These are phyloP conservation scores for Petrosia ficiformis DNA, from an alignment of 37 sponge, comb jelly and placozoan species.

Conservation along the genomic window DNA sequence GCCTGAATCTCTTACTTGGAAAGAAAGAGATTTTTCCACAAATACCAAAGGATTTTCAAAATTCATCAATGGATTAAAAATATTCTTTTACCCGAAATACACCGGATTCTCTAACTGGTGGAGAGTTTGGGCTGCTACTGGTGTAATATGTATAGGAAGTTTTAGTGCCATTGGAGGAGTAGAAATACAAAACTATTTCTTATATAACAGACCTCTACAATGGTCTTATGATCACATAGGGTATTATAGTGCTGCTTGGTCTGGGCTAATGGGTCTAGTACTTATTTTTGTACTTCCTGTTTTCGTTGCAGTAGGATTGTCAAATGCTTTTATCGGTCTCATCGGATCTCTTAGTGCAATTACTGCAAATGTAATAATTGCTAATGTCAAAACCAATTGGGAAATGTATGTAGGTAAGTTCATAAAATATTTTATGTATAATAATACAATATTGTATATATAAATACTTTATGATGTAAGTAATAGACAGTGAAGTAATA, in stretches of 20 bases:
- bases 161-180: constrained; percentile 12
- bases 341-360: constrained; percentile 18
- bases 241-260: background rate
- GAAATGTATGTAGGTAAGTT: constrained; percentile 58
- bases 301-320: constrained; percentile 22
- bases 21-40: background rate
- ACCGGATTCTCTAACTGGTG: constrained; percentile 21
- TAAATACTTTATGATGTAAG: too few species aligned
- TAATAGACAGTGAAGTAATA: too few species aligned
- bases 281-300: constrained; percentile 43
- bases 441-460: too few species aligned
- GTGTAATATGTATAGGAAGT: background rate
- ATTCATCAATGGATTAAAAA: constrained; percentile 23
- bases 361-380: constrained; percentile 7
- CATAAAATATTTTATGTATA: too few species aligned
- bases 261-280: constrained; percentile 2
- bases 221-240: constrained; percentile 37
- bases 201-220: constrained; percentile 34
- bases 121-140: constrained; percentile 39
- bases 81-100: constrained; percentile 30
- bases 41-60: background rate
- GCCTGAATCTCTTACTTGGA: constrained; percentile 32
- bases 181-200: constrained; percentile 19
- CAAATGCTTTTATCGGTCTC: constrained; percentile 38
- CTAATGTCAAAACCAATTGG: constrained; percentile 7